Evolutionary conservation across 2,888 invertebrate species (phyloP), one percentile per base, ranked within the genome.

Genomic region (Eupithecia dodoneata): DNA sequence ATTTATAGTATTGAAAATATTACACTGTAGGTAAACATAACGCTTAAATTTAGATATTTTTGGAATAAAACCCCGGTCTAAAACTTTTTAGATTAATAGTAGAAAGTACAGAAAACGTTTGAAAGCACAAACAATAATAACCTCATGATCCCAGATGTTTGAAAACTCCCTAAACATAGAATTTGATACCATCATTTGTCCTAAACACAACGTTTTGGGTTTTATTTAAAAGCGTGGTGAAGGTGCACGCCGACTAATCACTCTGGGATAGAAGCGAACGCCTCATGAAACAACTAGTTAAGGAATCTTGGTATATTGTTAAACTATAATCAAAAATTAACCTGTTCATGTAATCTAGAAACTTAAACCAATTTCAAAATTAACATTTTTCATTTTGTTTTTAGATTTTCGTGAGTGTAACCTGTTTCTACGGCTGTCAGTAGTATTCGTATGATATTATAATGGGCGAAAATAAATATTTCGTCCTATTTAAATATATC

Each of bases 131-230:
- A 69, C 47, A 69, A 69, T 69, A 69, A 69, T 47, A 47, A 69
- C 47, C 47, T 47, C 69, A 9, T 45, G 45, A 45, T 45, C 69
- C 55, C 69, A 41, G 72, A 65, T 73, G 77, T 65, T 69, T 45
- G 65, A 66, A 74, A 44, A 47, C 71, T 52, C 66, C 74, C 76
- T 47, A 71, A 74, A 72, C 72, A 72, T 45, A 75, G 67, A 78
- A 76, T 72, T 74, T 55, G 76, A 78, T 74, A 74, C 76, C 74
- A 72, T 72, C 72, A 76, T 78, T 78, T 78, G 78, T 74, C 74
- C 69, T 52, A 73, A 78, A 73, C 75, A 78, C 78, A 75, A 71
- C 71, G 73, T 67, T 78, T 72, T 49, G 71, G 49, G 59, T 69
- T 76, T 73, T 73, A 67, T 73, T 66, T 45, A 52, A 59, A 59